Evolutionary conservation across 2,113 vertebrate genomes (phyloP).

Genomic region (Oryzias melastigma): DNA sequence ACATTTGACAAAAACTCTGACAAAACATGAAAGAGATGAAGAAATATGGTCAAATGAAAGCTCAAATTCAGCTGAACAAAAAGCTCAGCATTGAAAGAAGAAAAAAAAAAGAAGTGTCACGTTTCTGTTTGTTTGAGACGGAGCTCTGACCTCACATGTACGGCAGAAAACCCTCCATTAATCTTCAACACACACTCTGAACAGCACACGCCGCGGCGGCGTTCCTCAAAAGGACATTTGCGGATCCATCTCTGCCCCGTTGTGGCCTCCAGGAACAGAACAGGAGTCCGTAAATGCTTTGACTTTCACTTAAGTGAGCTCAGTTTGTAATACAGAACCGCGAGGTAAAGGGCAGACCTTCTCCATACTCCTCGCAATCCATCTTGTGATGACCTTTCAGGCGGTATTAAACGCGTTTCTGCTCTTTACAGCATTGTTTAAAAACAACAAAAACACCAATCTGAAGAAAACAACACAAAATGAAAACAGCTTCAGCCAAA

Average conservation of each 20-base stretch:
- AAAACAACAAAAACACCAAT: conserved; percentile 22
- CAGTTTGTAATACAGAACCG: conserved; percentile 24
- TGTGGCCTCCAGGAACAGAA: conserved; percentile 3
- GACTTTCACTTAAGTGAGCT: conserved; percentile 26
- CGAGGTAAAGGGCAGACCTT: conserved; percentile 38
- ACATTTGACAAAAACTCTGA: no score
- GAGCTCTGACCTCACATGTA: not conserved
- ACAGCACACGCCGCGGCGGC: not conserved
- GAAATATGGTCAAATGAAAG: no score
- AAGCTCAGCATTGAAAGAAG: no score
- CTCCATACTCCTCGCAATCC: conserved; percentile 22
- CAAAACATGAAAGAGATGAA: no score
- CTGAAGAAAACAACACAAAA: conserved; percentile 14
- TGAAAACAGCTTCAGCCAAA: conserved; percentile 4
- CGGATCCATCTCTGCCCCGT: conserved; percentile 7
- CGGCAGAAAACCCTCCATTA: not conserved
- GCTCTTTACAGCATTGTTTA: conserved; percentile 34
- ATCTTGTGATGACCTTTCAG: conserved; percentile 57
- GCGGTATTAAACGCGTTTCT: conserved; percentile 13
- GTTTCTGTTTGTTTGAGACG: no score
- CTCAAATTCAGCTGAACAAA: no score
- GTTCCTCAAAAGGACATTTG: conserved; percentile 1
- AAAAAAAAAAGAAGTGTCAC: no score
- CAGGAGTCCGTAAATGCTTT: conserved; percentile 7
- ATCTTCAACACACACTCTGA: conserved; percentile 1